Evolutionary conservation across 2,888 invertebrate species (phyloP), one percentile per base, ranked within the genome.

Genomic region (Chesias legatella): DNA sequence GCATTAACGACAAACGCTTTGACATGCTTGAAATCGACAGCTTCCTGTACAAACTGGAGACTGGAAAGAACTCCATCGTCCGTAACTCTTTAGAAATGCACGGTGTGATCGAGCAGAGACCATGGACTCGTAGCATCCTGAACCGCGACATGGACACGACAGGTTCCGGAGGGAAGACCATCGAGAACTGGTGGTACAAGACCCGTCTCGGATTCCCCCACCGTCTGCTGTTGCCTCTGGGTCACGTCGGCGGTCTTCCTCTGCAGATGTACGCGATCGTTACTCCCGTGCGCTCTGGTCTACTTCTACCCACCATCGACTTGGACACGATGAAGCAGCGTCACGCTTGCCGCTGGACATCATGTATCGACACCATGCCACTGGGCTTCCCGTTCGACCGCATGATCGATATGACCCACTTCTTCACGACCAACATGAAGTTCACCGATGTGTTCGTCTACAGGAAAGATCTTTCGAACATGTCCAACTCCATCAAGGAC

Each of bases 301-400:
- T 78, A 33, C 68, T 86, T 1, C 75, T 89, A 27, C 79, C 82
- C 7, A 65, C 48, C 27, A 71, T 90, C 30, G 88, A 89, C 62
- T 73, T 84, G 51, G 78, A 73, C 51, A 69, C 79, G 43, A 83
- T 83, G 72, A 88, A 88, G 66, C 79, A 85, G 33, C 85, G 90
- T 43, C 89, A 83, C 53, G 76, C 89, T 45, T 90, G 90, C 55
- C 85, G 85, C 63, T 91, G 89, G 70, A 70, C 90, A 60, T 81
- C 75, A 5, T 88, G 85, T 49, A 75, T 91, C 51, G 94, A 94
- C 74, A 89, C 84, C 32, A 89, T 90, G 69, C 90, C 94, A 1
- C 85, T 92, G 56, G 94, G 93, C 44, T 95, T 91, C 89, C 95
- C 95, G 54, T 92, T 95, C 84, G 94, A 95, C 76, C 91, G 93